phyloP scores from a whole-genome alignment of 53 echinoderm and acorn worm species.

The Echinarachnius parma region DNA sequence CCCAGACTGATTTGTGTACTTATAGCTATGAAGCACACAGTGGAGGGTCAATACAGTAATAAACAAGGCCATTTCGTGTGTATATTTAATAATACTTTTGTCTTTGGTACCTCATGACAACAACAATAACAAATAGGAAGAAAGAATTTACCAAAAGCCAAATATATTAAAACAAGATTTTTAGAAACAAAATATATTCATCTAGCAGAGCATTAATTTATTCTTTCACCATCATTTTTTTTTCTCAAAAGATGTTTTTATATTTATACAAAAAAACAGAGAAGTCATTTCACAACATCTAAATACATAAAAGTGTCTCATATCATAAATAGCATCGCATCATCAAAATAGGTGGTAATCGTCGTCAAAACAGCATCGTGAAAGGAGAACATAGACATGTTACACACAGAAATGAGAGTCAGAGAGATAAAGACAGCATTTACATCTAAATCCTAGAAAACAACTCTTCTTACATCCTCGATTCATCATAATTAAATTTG shows the following conservation, averaged over 20 bases:
- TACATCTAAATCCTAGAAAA: too few relatives aligned
- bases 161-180: constrained; percentile 42
- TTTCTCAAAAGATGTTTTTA: too few relatives aligned
- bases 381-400: background rate
- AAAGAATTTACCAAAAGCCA: constrained; percentile 11
- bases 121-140: constrained; percentile 4
- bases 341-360: too few relatives aligned
- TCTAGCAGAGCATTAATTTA: constrained; percentile 12
- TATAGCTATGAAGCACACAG: too few relatives aligned
- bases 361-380: background rate
- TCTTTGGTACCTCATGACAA: constrained; percentile 40
- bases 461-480: too few relatives aligned
- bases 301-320: constrained; percentile 6
- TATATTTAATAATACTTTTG: constrained; percentile 43
- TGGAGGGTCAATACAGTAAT: too few relatives aligned
- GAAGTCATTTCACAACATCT: constrained; percentile 9
- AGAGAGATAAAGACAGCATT: background rate
- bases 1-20: too few relatives aligned
- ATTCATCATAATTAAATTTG: too few relatives aligned
- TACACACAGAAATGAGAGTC: background rate
- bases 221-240: constrained; percentile 5
- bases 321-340: constrained; percentile 34
- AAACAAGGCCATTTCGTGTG: constrained; percentile 38
- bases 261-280: too few relatives aligned
- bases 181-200: constrained; percentile 44